A percentile compares a stretch with the other conserved stretches of the same genome.
Evolutionary conservation across 2,888 invertebrate genomes (phyloP).

Genomic region (Meliscaeva auricollis): DNA sequence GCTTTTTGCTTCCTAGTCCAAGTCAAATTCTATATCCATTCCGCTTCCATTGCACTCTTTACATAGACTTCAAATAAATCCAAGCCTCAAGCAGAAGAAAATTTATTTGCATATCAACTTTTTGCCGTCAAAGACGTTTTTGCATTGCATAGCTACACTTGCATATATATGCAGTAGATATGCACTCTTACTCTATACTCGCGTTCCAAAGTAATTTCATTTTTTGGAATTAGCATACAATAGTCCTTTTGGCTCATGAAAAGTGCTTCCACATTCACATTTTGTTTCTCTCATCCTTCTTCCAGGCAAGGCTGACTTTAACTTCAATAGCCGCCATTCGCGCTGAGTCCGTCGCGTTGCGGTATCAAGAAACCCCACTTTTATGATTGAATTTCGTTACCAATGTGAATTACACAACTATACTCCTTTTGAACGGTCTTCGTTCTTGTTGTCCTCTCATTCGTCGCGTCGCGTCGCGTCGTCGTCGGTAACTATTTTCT

Average conservation of each 20-base stretch:
- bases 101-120: conserved; percentile 76
- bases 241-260: conserved; percentile 61
- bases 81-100: conserved; percentile 48
- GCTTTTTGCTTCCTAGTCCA: conserved; percentile 40
- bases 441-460: not conserved
- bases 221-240: conserved; percentile 70
- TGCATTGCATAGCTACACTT: conserved; percentile 28
- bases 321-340: conserved; percentile 19
- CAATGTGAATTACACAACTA: conserved; percentile 52
- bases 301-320: not conserved
- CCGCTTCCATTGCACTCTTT: conserved; percentile 25
- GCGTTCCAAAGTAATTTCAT: conserved; percentile 68
- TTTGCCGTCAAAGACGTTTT: conserved; percentile 67
- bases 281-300: conserved; percentile 26
- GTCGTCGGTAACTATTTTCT: conserved; percentile 49
- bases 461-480: too few relatives aligned
- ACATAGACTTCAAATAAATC: conserved; percentile 54
- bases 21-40: not conserved
- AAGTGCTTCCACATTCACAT: conserved; percentile 27
- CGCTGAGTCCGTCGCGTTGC: too few relatives aligned
- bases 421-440: conserved; percentile 42
- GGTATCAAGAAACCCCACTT: conserved; percentile 54
- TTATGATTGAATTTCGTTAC: conserved; percentile 73
- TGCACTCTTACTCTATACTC: not conserved
- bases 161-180: not conserved